These are phyloP conservation scores for Brachionichthys hirsutus DNA, from an alignment of 2,113 vertebrate species.

Conservation along the genomic window DNA sequence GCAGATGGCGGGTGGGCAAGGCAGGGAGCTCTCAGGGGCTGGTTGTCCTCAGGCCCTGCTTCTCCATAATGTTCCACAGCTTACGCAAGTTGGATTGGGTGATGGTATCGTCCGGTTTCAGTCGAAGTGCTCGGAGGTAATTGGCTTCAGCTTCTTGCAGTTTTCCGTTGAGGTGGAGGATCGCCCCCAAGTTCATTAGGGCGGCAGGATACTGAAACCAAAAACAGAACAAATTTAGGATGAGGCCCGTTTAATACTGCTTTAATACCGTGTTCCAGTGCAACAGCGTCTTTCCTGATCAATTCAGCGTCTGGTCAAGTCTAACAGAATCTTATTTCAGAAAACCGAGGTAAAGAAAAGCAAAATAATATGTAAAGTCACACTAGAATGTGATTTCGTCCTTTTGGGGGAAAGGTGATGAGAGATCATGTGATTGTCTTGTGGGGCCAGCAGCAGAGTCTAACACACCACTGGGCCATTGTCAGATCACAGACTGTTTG, in stretches of 20 bases:
- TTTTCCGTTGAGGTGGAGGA: constrained; percentile 96
- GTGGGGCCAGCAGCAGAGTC: not conserved
- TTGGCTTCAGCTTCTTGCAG: constrained; percentile 93
- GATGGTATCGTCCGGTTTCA: constrained; percentile 95
- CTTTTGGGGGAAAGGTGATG: not conserved
- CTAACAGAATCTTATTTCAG: not conserved
- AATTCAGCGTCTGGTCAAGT: too few relatives aligned
- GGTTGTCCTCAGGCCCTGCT: constrained; percentile 92
- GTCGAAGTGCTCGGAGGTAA: constrained; percentile 92
- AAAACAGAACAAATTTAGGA: constrained; percentile 6
- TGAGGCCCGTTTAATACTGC: not conserved
- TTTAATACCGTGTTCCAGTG: constrained; percentile 7
- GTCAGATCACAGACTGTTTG: constrained; percentile 41
- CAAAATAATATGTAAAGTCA: too few relatives aligned
- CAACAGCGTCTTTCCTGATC: not conserved
- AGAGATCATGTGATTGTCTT: constrained; percentile 2
- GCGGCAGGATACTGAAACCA: constrained; percentile 90
- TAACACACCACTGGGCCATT: constrained; percentile 1
- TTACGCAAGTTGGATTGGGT: constrained; percentile 98
- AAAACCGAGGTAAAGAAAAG: too few relatives aligned
- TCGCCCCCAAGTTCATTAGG: constrained; percentile 98
- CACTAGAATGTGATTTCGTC: too few relatives aligned
- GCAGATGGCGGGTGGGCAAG: constrained; percentile 34
- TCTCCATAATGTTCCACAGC: constrained; percentile 99
- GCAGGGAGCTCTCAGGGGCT: constrained; percentile 80